Conservation (phyloP, 2,797 vertebrate species). For the Acipenser oxyrinchus region DNA sequence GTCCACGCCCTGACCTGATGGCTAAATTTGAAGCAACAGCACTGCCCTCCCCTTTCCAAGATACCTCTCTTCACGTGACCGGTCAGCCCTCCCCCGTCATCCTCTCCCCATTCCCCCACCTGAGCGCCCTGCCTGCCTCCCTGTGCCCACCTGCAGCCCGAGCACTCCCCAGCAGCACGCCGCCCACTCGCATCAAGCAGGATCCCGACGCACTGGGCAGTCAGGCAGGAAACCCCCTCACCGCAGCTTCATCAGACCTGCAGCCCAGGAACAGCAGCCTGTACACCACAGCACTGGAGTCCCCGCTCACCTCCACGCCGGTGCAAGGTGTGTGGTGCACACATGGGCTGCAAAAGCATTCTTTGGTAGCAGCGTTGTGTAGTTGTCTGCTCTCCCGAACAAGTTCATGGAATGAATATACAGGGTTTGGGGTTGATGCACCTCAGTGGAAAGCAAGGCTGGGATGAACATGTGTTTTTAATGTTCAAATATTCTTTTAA, state of each 20-base stretch:
- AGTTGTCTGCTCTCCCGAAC: no score
- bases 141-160: slow-evolving; percentile 25
- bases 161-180: slow-evolving; percentile 12
- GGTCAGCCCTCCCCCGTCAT: slow-evolving; percentile 5
- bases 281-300: slow-evolving; percentile 37
- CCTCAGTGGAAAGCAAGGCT: no score
- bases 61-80: slow-evolving; percentile 4
- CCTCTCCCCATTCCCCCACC: neutral
- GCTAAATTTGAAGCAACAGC: slow-evolving; percentile 4
- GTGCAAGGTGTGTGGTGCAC: slow-evolving; percentile 1
- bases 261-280: slow-evolving; percentile 20
- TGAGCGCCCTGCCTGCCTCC: neutral
- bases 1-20: no score
- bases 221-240: slow-evolving; percentile 14
- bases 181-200: slow-evolving; percentile 41
- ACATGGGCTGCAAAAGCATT: slow-evolving; percentile 26
- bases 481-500: no score
- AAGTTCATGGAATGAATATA: no score
- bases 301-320: neutral
- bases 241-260: slow-evolving; percentile 22
- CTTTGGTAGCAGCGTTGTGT: no score
- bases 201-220: slow-evolving; percentile 48
- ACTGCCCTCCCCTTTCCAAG: slow-evolving; percentile 6
- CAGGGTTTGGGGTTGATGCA: no score
- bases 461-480: no score